Base-by-base conservation (phyloP, 2,113 vertebrate genomes). In the Leucoraja erinaceus region DNA sequence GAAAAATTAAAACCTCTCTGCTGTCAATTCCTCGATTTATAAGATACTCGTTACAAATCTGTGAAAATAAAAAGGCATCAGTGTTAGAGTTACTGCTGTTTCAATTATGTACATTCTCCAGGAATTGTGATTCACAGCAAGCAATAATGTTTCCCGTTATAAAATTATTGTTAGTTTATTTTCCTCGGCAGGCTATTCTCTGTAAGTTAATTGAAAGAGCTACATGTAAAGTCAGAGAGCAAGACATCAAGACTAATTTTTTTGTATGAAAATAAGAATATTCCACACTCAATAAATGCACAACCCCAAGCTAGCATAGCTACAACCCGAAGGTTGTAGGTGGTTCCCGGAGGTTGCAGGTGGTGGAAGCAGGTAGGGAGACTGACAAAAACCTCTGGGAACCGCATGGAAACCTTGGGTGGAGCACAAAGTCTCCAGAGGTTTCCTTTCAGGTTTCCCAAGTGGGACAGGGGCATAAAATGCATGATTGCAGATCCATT, bases 41-140 rank as follows among this genome's bases (percentile, higher is more conserved):
- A 77, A 98, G 96, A 94, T 96, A 97, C 94, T 94, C 94, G 94
- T 81, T 94, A 93, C 97, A 98, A 93, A 93, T 96, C 97, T 98
- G 94, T 31, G 94, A 94, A 94, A 93, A 93, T 63, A 28, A 54
- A 94, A 84, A 33, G 72, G 28, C 66, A 54, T 74, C 11, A 72
- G 4, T 61, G 12, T 54, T 54, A 54, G 59, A 72, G 33, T 25
- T 74, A 20, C 59, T n/a, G n/a, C n/a, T n/a, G n/a, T n/a, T n/a
- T n/a, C n/a, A n/a, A n/a, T n/a, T n/a, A n/a, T 70, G 33, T 5
- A 47, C 38, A 38, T 8, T 38, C 20, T 91, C 66, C 14, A 72
- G 63, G 16, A 91, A 38, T 70, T 91, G 28, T 63, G 66, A 56
- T 0, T 20, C 61, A 68, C 9, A 16, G 25, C 61, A 88, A 88